Conservation (phyloP, 2,113 vertebrate species). For the Rhabdornis inornatus region DNA sequence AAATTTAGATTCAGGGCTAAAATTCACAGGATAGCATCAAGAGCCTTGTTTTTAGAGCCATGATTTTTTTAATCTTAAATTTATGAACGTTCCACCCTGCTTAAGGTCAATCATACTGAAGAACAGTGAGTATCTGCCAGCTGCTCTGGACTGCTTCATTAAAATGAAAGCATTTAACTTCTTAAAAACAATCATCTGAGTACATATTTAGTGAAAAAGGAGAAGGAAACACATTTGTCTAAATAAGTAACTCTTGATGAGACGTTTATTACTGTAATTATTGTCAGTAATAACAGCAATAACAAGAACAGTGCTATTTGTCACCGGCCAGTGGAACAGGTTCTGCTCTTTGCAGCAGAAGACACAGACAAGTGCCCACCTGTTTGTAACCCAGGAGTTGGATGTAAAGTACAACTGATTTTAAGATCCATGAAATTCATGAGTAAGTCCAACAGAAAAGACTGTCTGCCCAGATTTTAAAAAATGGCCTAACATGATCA, state of each 20-base stretch:
- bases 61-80: slow-evolving; percentile 9
- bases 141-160: background rate
- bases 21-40: slow-evolving; percentile 2
- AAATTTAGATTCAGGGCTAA: slow-evolving; percentile 38
- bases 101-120: background rate
- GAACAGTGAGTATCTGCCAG: background rate
- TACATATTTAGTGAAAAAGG: background rate
- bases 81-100: background rate
- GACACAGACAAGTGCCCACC: background rate
- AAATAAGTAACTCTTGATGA: background rate
- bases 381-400: fast-evolving
- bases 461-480: background rate
- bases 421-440: background rate
- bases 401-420: background rate
- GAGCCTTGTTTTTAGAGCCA: slow-evolving; percentile 30
- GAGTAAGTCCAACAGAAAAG: background rate
- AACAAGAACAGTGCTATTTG: background rate
- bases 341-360: background rate
- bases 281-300: background rate
- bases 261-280: background rate
- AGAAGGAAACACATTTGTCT: background rate
- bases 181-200: background rate
- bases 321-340: background rate
- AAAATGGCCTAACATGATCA: background rate
- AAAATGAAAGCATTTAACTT: slow-evolving; percentile 36